phyloP scores from a whole-genome alignment of 2,113 vertebrate genomes.

The Andinoacara biseriatus region DNA sequence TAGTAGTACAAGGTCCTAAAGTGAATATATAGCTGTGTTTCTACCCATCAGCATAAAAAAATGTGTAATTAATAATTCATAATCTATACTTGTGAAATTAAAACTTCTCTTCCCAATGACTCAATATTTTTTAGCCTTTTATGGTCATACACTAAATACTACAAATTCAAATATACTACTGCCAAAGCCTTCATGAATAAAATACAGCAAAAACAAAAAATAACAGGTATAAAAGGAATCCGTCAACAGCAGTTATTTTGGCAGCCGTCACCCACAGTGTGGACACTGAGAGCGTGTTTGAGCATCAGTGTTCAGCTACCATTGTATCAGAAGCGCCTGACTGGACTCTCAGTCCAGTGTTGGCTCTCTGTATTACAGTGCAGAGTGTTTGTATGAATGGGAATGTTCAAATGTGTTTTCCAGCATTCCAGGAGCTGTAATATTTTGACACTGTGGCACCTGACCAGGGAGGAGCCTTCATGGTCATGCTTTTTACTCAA shows the following conservation, averaged over 20 bases:
- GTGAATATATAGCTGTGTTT: background rate
- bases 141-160: background rate
- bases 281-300: constrained; percentile 22
- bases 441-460: constrained; percentile 1
- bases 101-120: constrained; percentile 8
- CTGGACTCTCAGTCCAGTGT: constrained; percentile 14
- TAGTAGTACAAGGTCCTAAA: background rate
- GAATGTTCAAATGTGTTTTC: constrained; percentile 29
- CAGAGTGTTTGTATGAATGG: constrained; percentile 18
- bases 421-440: constrained; percentile 57
- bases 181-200: constrained; percentile 25
- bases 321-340: constrained; percentile 12
- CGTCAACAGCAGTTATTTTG: constrained; percentile 29
- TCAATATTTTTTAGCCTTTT: constrained; percentile 18
- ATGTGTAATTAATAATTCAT: background rate
- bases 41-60: background rate
- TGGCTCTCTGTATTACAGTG: constrained; percentile 43
- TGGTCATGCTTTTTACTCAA: constrained; percentile 11
- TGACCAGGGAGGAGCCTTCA: background rate
- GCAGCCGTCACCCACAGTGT: background rate
- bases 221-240: constrained; percentile 1
- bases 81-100: background rate
- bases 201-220: background rate
- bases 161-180: constrained; percentile 7
- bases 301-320: constrained; percentile 56